Percentiles rank a stretch among this genome's conserved stretches.
phyloP scores from a whole-genome alignment of 1,140 invertebrate species.

The Trichonephila clavipes region DNA sequence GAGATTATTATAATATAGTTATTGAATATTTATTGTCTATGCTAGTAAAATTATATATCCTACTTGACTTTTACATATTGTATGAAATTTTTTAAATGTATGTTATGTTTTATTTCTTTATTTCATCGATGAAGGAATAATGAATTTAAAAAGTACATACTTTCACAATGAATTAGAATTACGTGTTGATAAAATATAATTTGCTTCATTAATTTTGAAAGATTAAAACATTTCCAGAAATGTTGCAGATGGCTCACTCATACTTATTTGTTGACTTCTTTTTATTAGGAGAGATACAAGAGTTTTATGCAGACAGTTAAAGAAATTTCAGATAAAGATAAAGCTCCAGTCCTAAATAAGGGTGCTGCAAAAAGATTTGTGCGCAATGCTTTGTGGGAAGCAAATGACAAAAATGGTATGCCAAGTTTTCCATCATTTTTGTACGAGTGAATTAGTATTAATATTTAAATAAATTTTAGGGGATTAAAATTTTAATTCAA shows the following conservation, averaged over 20 bases:
- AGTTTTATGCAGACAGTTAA: slow-evolving; percentile 75
- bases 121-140: background rate
- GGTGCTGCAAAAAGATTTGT: slow-evolving; percentile 77
- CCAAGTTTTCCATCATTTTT: background rate
- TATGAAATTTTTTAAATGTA: too few relatives aligned
- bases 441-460: background rate
- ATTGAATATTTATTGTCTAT: too few relatives aligned
- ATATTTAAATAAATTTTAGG: background rate
- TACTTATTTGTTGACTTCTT: background rate
- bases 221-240: background rate
- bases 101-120: background rate
- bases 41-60: too few relatives aligned
- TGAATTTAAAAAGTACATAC: background rate
- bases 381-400: slow-evolving; percentile 75
- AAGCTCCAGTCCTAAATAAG: slow-evolving; percentile 73
- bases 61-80: too few relatives aligned
- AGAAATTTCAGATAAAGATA: slow-evolving; percentile 77
- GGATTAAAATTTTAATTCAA: background rate
- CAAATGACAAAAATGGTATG: slow-evolving; percentile 30
- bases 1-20: too few relatives aligned
- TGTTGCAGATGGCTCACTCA: background rate
- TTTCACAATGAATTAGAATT: too few relatives aligned
- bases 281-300: slow-evolving; percentile 75
- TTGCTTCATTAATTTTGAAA: too few relatives aligned
- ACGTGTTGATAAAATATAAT: too few relatives aligned